phyloP scores from a whole-genome alignment of 2,797 vertebrate species.

The Tokudaia muenninki region DNA sequence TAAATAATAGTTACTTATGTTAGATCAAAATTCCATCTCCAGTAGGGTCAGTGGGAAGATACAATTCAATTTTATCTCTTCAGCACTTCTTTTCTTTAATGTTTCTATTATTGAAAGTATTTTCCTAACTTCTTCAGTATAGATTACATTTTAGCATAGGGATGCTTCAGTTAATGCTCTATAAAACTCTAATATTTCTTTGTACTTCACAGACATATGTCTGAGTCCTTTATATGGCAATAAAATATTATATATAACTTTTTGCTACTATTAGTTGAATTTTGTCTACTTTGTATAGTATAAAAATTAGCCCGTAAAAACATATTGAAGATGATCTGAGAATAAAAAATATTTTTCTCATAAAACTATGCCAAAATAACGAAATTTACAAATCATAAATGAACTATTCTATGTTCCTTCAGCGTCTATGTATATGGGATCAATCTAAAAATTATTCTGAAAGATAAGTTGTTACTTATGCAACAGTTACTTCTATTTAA shows the following conservation, averaged over 20 bases:
- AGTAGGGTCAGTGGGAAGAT: neutral
- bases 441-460: constrained; percentile 70
- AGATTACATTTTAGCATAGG: neutral
- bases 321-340: neutral
- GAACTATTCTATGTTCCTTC: constrained; percentile 78
- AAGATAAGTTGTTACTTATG: neutral
- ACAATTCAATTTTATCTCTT: neutral
- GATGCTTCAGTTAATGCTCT: neutral
- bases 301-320: neutral
- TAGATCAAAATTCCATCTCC: neutral
- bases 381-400: constrained; percentile 67
- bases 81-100: too few species aligned
- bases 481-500: constrained; percentile 22
- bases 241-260: neutral
- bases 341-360: neutral
- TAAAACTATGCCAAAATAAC: neutral
- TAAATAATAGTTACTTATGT: neutral
- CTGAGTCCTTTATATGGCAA: neutral
- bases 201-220: neutral
- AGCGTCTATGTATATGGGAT: constrained; percentile 75
- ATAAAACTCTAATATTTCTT: neutral
- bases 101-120: neutral
- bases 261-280: neutral
- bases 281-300: neutral
- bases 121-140: neutral